phyloP scores from a whole-genome alignment of 37 sponge, comb jelly and placozoan species.

The Halisarca cf. caerulea region DNA sequence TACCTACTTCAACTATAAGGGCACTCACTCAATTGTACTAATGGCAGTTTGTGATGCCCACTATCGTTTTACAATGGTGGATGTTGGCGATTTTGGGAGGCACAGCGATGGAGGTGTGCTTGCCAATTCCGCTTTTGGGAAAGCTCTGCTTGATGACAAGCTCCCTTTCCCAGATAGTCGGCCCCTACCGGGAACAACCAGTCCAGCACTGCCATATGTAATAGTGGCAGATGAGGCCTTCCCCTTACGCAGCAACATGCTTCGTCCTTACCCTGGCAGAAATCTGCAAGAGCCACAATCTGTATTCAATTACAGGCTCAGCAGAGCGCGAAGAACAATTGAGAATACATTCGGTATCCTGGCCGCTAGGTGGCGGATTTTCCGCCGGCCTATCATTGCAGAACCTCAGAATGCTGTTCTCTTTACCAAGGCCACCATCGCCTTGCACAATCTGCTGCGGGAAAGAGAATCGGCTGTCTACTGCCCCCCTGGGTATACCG shows the following conservation, averaged over 20 bases:
- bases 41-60: no score
- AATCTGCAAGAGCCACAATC: not conserved
- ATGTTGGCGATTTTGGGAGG: constrained; percentile 8
- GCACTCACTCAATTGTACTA: no score
- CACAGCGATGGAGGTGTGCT: constrained; percentile 29
- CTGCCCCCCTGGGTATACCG: no score
- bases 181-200: constrained; percentile 1
- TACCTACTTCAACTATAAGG: constrained; percentile 2
- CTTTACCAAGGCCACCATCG: no score
- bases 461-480: not conserved
- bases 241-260: constrained; percentile 12
- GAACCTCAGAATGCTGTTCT: not conserved
- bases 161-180: not conserved
- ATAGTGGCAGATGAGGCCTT: constrained; percentile 28
- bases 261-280: constrained; percentile 1
- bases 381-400: not conserved
- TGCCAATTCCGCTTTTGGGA: not conserved
- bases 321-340: not conserved
- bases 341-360: constrained; percentile 46
- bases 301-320: constrained; percentile 33
- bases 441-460: not conserved
- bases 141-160: not conserved
- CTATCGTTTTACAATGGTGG: not conserved
- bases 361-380: constrained; percentile 14
- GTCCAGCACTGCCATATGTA: constrained; percentile 4